Percentiles rank a stretch among this genome's conserved stretches.
These are phyloP conservation scores for Syrphus vitripennis DNA, from an alignment of 2,888 invertebrate species.

Conservation along the genomic window DNA sequence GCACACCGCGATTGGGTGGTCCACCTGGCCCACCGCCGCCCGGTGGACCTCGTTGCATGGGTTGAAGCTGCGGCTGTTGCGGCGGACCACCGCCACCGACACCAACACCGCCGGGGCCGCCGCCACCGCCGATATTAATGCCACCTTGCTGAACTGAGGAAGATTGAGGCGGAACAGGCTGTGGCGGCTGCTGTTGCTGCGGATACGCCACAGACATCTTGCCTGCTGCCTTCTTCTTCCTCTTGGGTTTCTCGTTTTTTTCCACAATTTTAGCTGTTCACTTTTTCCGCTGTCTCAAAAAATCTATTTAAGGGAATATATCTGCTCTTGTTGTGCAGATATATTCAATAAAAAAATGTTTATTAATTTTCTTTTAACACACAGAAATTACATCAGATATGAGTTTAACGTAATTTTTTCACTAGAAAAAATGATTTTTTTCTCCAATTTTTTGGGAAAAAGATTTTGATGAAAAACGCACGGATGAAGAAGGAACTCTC, in stretches of 20 bases:
- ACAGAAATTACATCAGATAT: constrained; percentile 41
- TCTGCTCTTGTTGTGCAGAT: constrained; percentile 69
- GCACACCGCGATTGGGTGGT: constrained; percentile 82
- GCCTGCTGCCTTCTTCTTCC: constrained; percentile 81
- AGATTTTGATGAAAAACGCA: constrained; percentile 60
- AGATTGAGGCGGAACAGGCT: constrained; percentile 73
- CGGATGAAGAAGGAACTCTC: constrained; percentile 57
- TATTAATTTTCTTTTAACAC: constrained; percentile 1
- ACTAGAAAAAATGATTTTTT: not conserved
- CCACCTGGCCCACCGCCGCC: constrained; percentile 74
- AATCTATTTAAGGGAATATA: constrained; percentile 54
- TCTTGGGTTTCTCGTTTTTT: constrained; percentile 81
- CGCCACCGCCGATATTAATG: constrained; percentile 57
- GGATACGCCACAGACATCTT: constrained; percentile 82
- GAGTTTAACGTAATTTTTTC: constrained; percentile 27
- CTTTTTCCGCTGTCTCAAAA: constrained; percentile 65
- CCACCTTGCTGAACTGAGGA: constrained; percentile 73
- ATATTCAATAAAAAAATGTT: constrained; percentile 61
- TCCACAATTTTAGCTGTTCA: constrained; percentile 80
- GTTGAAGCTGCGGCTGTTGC: constrained; percentile 72
- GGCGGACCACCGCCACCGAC: constrained; percentile 73
- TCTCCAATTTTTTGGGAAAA: constrained; percentile 12
- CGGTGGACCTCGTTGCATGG: constrained; percentile 76
- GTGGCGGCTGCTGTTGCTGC: constrained; percentile 80
- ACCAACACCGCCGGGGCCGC: constrained; percentile 72